Evolutionary conservation across 2,797 vertebrate species (phyloP), one percentile per base, ranked within the genome.

Genomic region (Poecilia gillii): DNA sequence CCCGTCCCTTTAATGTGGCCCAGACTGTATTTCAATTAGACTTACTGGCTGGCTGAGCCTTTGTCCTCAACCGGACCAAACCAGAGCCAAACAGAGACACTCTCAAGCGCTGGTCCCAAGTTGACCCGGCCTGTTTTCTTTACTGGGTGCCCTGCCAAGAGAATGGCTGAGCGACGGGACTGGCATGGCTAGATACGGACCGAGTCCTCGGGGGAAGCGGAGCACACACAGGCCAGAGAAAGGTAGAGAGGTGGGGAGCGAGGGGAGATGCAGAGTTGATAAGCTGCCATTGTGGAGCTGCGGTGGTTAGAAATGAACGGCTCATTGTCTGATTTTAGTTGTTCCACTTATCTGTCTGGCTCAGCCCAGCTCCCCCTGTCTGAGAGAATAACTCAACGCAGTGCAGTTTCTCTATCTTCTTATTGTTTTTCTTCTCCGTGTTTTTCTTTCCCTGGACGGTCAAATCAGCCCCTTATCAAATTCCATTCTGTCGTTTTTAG

Each of bases 11-110:
- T 92, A 89, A 91, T 91, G 90, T 86, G 90, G 85, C 85, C 86
- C 88, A 92, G 92, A 93, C 91, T 91, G 88, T 92, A 92, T 94
- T 94, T 93, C 92, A 94, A 93, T 95, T 90, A 93, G 91, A 91
- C 90, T 89, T 55, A 36, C 82, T 90, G 91, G 89, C 88, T 91
- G 84, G 90, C 90, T 83, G 88, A 83, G 87, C 43, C 87, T 93
- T 95, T 94, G 92, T 94, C 85, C 85, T 85, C 81, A 82, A 86
- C 90, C 80, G 84, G 91, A 94, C 91, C 88, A 83, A 92, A 93
- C 91, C 92, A 92, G 92, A 93, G 89, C 89, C 92, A 90, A 93
- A 84, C 84, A 83, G 79, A 84, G 87, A 88, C 77, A 87, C 83
- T 85, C 80, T 87, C 83, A 89, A 76, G 87, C 85, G 46, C 74